These are phyloP conservation scores for Anhinga rufa DNA, from an alignment of 2,113 vertebrate genomes.

Conservation along the genomic window DNA sequence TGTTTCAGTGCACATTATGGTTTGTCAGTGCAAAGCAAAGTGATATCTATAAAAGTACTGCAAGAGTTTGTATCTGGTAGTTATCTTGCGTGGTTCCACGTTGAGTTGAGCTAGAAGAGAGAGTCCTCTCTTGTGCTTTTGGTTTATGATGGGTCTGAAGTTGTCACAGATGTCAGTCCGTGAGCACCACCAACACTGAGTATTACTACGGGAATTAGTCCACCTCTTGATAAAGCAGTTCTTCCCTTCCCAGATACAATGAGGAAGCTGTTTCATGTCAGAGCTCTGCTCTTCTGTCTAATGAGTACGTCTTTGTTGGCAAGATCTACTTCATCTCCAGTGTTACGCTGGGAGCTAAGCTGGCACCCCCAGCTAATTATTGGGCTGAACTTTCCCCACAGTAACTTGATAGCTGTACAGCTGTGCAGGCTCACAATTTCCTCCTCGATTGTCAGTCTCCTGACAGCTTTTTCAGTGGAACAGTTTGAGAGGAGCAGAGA, in stretches of 20 bases:
- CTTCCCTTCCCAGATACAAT: neutral
- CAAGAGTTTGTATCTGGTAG: neutral
- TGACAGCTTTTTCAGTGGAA: constrained; percentile 68
- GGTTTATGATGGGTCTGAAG: neutral
- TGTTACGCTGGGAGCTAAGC: neutral
- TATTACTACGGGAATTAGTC: neutral
- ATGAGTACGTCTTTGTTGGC: neutral
- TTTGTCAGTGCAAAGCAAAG: neutral
- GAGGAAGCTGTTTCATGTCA: neutral
- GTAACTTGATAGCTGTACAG: constrained; percentile 26
- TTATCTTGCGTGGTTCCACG: neutral
- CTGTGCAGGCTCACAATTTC: constrained; percentile 40
- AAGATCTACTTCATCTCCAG: neutral
- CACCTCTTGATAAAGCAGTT: neutral
- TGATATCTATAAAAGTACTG: neutral
- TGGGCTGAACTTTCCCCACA: neutral
- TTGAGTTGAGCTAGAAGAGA: neutral
- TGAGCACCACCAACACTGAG: neutral
- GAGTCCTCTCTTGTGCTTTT: neutral
- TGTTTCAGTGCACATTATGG: neutral
- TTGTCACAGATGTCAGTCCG: neutral
- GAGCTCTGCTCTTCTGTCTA: constrained; percentile 6
- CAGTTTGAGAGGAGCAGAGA: constrained; percentile 66
- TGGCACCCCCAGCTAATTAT: neutral
- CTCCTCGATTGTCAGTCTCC: constrained; percentile 51